Conservation (phyloP, 2,888 invertebrate genomes). For the Agrotis puta region DNA sequence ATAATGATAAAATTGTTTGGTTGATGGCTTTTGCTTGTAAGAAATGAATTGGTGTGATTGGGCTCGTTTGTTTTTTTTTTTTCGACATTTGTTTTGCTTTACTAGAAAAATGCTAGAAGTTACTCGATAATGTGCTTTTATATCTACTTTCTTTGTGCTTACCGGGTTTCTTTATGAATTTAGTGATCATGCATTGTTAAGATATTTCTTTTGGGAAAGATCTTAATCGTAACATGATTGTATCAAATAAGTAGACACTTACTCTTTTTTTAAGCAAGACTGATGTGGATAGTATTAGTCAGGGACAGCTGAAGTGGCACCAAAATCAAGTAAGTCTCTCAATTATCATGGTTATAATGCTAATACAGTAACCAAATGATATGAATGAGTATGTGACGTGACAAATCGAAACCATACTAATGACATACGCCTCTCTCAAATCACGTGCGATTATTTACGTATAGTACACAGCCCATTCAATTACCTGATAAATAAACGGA, state of each 20-base stretch:
- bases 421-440: neutral
- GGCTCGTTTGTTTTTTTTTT: slow-evolving; percentile 36
- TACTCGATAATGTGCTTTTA: slow-evolving; percentile 2
- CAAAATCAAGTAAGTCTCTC: no score
- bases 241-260: no score
- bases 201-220: no score
- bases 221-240: no score
- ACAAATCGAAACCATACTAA: slow-evolving; percentile 3
- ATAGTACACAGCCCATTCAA: slow-evolving; percentile 26
- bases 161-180: no score
- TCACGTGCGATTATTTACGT: slow-evolving; percentile 30
- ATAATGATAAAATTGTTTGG: slow-evolving; percentile 55
- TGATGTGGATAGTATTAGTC: no score
- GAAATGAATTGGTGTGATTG: slow-evolving; percentile 57
- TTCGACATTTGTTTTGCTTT: neutral
- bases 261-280: no score
- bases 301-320: no score
- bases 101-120: slow-evolving; percentile 1
- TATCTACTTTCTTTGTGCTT: neutral
- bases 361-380: neutral
- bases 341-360: no score
- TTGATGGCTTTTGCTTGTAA: slow-evolving; percentile 36
- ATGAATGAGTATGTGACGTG: neutral
- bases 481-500: slow-evolving; percentile 30
- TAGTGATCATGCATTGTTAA: neutral